Evolutionary conservation across 1,140 invertebrate species (phyloP).

Genomic region (Drosophila micromelanica): DNA sequence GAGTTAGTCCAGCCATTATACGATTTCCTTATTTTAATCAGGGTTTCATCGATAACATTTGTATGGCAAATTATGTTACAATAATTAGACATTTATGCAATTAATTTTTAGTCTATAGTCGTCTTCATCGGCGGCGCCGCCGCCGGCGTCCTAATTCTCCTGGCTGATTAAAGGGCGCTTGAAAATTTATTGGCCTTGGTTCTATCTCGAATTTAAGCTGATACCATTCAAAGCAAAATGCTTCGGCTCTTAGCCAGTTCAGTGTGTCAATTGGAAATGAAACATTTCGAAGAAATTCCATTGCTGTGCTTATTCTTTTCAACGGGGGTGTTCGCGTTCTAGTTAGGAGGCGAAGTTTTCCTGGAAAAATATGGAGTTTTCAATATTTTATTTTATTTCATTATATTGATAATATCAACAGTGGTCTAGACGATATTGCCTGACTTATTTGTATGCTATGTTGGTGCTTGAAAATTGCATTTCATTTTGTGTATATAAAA

Average conservation of each 20-base stretch:
- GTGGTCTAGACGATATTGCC: too few relatives aligned
- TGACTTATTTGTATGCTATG: too few relatives aligned
- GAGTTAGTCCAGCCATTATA: constrained; percentile 52
- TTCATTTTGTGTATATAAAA: too few relatives aligned
- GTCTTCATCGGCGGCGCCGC: too few relatives aligned
- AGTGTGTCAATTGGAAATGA: constrained; percentile 23
- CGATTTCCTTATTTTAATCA: constrained; percentile 55
- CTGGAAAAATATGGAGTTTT: constrained; percentile 11
- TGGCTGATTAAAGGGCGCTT: constrained; percentile 34
- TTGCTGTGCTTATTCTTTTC: rapidly evolving
- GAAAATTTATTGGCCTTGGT: constrained; percentile 10
- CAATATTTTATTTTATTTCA: too few relatives aligned
- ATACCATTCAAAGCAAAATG: constrained; percentile 67
- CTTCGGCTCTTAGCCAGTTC: constrained; percentile 14
- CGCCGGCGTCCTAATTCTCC: constrained; percentile 22
- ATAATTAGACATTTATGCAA: constrained; percentile 49
- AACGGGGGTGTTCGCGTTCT: constrained; percentile 42
- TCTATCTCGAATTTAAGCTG: constrained; percentile 30
- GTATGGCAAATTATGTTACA: constrained; percentile 40
- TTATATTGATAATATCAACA: too few relatives aligned
- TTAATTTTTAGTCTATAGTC: constrained; percentile 33
- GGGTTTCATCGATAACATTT: constrained; percentile 13
- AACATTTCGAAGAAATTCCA: background rate
- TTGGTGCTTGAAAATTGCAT: too few relatives aligned
- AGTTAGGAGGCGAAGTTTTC: constrained; percentile 51